A percentile compares a stretch with the other conserved stretches of the same genome.
Evolutionary conservation across 2,797 vertebrate genomes (phyloP).

Genomic region (Triplophysa yarkandensis): DNA sequence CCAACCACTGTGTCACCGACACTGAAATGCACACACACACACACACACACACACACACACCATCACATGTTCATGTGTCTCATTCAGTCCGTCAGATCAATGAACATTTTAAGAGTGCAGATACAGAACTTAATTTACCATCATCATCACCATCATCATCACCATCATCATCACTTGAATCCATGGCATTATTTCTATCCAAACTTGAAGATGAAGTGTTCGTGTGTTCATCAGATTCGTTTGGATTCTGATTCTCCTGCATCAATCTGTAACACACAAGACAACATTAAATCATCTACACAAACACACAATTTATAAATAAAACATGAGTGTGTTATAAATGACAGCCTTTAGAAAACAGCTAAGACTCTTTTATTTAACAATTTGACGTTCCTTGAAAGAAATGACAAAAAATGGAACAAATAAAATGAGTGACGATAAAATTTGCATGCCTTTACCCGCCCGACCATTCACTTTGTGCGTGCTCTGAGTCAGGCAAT

Average conservation of each 20-base stretch:
- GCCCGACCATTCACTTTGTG: no score
- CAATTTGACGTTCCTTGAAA: no score
- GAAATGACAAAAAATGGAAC: no score
- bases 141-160: slow-evolving; percentile 35
- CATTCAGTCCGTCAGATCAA: no score
- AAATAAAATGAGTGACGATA: no score
- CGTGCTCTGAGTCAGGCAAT: no score
- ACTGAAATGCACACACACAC: slow-evolving; percentile 49
- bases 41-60: not conserved
- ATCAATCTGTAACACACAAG: slow-evolving; percentile 61
- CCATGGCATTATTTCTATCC: slow-evolving; percentile 58
- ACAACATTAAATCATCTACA: not conserved
- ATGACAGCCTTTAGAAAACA: not conserved
- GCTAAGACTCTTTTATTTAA: not conserved
- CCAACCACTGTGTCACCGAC: slow-evolving; percentile 66
- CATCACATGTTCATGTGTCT: no score
- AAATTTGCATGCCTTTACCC: no score
- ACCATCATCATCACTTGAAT: slow-evolving; percentile 47
- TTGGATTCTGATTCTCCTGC: slow-evolving; percentile 62
- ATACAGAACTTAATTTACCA: not conserved
- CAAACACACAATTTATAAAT: not conserved
- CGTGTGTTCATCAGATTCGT: slow-evolving; percentile 65
- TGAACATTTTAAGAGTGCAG: no score
- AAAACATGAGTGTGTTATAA: no score
- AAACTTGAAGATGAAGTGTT: slow-evolving; percentile 56